Conservation (phyloP, 2,113 vertebrate species). For the Smithornis capensis region DNA sequence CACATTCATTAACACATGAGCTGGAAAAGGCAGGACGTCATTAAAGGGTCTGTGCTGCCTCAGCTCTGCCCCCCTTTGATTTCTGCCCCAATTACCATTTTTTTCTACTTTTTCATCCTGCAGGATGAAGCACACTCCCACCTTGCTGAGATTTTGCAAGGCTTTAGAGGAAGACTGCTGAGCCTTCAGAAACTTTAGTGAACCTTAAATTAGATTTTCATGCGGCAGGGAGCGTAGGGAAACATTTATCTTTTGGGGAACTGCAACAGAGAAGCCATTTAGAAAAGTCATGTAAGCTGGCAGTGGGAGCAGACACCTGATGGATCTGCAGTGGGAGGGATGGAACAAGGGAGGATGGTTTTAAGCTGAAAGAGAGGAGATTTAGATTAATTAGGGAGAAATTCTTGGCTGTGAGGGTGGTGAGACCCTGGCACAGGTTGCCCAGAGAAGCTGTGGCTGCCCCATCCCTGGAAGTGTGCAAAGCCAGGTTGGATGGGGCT, state of each 20-base stretch:
- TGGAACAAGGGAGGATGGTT: neutral
- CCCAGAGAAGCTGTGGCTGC: neutral
- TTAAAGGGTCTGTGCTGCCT: neutral
- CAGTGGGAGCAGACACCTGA: neutral
- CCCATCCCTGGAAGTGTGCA: neutral
- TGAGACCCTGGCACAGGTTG: neutral
- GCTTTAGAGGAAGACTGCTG: neutral
- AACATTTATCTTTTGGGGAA: neutral
- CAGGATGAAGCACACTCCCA: neutral
- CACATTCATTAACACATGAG: accelerated
- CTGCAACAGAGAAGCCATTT: neutral
- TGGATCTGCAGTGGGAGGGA: neutral
- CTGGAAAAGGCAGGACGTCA: neutral
- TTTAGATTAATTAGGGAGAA: neutral
- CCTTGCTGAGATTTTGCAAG: neutral
- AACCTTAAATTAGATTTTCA: neutral
- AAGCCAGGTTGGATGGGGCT: neutral
- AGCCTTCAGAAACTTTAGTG: slow-evolving; percentile 5
- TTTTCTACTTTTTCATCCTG: neutral
- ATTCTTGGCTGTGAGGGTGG: neutral
- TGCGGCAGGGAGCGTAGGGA: neutral
- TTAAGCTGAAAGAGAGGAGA: neutral
- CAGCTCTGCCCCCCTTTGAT: neutral
- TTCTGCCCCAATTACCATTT: neutral
- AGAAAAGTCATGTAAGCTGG: accelerated